Conservation (phyloP, 2,797 vertebrate species). For the Gorsachius magnificus region DNA sequence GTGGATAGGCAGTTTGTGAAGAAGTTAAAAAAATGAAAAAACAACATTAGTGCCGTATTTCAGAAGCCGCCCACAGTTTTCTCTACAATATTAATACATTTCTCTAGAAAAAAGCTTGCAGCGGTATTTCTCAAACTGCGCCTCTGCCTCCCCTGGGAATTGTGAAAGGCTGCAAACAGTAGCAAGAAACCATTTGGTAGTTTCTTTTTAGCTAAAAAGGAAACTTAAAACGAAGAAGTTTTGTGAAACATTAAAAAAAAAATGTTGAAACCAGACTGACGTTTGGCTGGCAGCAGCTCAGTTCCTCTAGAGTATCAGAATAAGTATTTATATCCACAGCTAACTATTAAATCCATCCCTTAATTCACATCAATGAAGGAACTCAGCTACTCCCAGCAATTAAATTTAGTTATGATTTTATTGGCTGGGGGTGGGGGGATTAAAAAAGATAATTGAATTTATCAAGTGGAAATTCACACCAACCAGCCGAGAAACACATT, state of each 20-base stretch:
- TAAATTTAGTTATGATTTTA: background rate
- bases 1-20: background rate
- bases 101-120: background rate
- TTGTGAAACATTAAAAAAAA: background rate
- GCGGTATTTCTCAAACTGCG: constrained; percentile 13
- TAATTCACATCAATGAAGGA: background rate
- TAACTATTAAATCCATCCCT: background rate
- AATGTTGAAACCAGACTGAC: background rate
- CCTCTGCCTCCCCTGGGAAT: constrained; percentile 2
- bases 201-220: constrained; percentile 24
- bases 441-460: background rate
- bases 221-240: constrained; percentile 7
- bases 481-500: background rate
- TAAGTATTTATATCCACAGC: background rate
- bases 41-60: background rate
- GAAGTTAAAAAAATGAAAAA: background rate
- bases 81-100: constrained; percentile 11
- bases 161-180: constrained; percentile 28
- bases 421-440: accelerated
- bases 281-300: background rate
- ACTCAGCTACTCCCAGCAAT: background rate
- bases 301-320: background rate
- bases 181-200: background rate
- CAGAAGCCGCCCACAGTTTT: background rate
- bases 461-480: background rate